These are phyloP conservation scores for Mamestra configurata DNA, from an alignment of 1,140 invertebrate genomes.

Conservation along the genomic window DNA sequence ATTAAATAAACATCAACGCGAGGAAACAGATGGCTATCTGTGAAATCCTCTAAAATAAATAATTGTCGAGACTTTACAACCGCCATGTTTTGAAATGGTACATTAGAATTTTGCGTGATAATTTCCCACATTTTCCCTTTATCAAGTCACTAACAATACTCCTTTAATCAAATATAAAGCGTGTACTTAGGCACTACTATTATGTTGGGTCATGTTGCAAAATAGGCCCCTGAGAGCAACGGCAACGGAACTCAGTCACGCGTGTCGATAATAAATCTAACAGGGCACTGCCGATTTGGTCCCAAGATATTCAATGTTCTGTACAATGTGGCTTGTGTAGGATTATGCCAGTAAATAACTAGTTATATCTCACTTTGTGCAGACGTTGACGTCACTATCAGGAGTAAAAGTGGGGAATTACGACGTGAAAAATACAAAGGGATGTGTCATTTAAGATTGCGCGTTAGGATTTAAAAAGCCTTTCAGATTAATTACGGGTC, in stretches of 20 bases:
- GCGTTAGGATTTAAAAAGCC: no score
- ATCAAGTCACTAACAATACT: background rate
- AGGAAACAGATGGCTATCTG: background rate
- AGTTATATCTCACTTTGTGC: background rate
- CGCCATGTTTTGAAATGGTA: no score
- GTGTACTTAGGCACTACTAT: conserved; percentile 30
- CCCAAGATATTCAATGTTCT: conserved; percentile 59
- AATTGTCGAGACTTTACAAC: background rate
- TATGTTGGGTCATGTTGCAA: conserved; percentile 53
- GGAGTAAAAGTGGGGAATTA: no score
- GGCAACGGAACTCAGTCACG: conserved; percentile 57
- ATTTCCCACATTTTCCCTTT: background rate
- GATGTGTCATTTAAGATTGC: no score
- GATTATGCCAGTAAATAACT: background rate
- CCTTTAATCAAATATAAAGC: conserved; percentile 20
- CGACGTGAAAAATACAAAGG: no score
- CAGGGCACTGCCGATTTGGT: conserved; percentile 54
- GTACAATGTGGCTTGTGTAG: conserved; percentile 20
- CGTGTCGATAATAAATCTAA: conserved; percentile 63
- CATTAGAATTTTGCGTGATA: background rate
- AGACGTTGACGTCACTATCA: no score
- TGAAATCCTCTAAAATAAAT: background rate
- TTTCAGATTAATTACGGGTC: no score
- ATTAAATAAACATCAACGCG: background rate
- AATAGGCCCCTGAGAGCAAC: conserved; percentile 56